A percentile compares a stretch with the other conserved stretches of the same genome.
Conservation (phyloP, 2,888 invertebrate genomes). For the Trachelus iudaicus region DNA sequence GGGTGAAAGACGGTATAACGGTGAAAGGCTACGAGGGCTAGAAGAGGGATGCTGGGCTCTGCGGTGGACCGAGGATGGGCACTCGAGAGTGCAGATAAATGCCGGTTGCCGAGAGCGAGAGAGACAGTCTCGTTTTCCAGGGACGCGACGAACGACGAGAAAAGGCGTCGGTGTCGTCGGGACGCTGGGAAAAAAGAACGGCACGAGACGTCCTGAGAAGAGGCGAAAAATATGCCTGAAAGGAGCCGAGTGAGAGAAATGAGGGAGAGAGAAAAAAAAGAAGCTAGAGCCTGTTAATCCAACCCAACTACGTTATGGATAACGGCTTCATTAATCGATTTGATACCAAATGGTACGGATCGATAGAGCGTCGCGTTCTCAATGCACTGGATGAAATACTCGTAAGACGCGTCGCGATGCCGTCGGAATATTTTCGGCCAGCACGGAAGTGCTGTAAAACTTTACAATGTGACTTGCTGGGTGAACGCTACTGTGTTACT, state of each 20-base stretch:
- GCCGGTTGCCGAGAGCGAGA: neutral
- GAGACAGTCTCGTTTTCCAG: neutral
- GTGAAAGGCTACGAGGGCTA: too few relatives aligned
- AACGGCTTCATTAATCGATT: constrained; percentile 34
- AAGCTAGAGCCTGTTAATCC: constrained; percentile 33
- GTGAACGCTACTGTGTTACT: neutral
- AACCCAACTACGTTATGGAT: too few relatives aligned
- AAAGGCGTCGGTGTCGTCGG: neutral
- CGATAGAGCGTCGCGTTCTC: neutral
- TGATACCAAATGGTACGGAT: neutral
- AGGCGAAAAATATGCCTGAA: neutral
- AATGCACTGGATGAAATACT: neutral
- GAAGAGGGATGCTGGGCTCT: neutral
- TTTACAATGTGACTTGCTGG: neutral
- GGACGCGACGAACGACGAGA: neutral
- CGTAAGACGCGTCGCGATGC: neutral
- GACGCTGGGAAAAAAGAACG: neutral
- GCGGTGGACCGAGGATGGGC: neutral
- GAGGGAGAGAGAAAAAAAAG: neutral
- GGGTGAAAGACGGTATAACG: neutral
- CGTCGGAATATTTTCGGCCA: neutral
- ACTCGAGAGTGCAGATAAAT: neutral
- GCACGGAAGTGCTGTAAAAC: neutral
- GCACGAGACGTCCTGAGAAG: neutral
- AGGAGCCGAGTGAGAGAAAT: neutral